Evolutionary conservation across 1,140 invertebrate species (phyloP), one percentile per base, ranked within the genome.

Genomic region (Drosophila tsacasi): DNA sequence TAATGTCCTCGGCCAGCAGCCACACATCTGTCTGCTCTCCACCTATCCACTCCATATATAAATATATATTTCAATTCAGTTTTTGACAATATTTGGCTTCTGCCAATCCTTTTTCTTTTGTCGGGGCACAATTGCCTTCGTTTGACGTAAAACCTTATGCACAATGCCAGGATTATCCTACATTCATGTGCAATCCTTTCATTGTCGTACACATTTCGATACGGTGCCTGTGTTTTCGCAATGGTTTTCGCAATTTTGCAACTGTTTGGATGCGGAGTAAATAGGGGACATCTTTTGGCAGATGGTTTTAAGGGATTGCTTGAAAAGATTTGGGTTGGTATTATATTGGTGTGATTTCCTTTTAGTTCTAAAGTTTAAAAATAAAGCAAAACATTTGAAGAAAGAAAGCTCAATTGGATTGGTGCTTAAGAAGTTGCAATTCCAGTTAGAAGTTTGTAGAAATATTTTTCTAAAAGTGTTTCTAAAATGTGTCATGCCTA

Each of bases 111-210:
- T 74, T 74, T 68, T 47, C 15, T 27, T 12, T 13, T 46, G 64
- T 32, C 19, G 37, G 19, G 17, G 32, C 21, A 54, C 40, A 55
- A 80, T 79, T 66, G 76, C 74, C 58, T 61, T 39, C 67, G 47
- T 62, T 79, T 75, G 77, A 71, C 50, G 65, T 65, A 83, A 83
- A 60, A 58, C 54, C 66, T 44, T 47, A 25, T 17, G 44, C 39
- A 83, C 81, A 83, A 83, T 81, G 35, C 62, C 58, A 25, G 71
- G 72, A 72, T 84, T 76, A 84, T 76, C 66, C 72, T 65, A 27
- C 58, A 59, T 50, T 76, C 71, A 66, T 40, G 61, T 49, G 32
- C 40, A 66, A 76, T 66, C 76, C 76, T 40, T 61, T 42, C 40
- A 76, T 84, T 84, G 81, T 81, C 76, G 19, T 50, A 9, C 42